Evolutionary conservation across 1,140 invertebrate genomes (phyloP), one percentile per base, ranked within the genome.

Genomic region (Panagrolaimus sp.): DNA sequence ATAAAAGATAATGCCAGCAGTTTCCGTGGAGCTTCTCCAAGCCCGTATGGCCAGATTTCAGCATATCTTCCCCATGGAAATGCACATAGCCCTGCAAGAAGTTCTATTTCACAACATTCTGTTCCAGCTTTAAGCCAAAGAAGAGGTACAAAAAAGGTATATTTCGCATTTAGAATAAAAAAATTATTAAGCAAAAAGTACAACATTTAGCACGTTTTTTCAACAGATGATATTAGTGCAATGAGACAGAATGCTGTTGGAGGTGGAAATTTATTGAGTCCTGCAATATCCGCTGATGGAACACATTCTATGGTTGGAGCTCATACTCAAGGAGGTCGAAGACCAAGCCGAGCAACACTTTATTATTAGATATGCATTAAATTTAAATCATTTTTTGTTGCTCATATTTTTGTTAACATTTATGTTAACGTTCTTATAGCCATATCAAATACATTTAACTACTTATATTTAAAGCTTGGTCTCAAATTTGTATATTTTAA

Each of bases 301-400:
- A 46, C 44, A 65, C 38, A 44, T 65, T 24, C 68, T 8, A 32
- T 17, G 58, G 58, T 64, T 48, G 68, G 68, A 14, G 64, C 15
- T 8, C 14, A 69, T 17, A 44, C 68, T 14, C 68, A 67, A 45
- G 55, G 38, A n/a, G 43, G 68, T 21, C 52, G 68, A 66, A 24
- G 43, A 21, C 46, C 68, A 0, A 69, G 58, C 52, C 15, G 68
- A 67, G 46, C 68, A 38, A 69, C 68, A 43, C 44, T 69, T 10
- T 69, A 69, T 45, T 69, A 69, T 38, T 69, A 68, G 17, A 8
- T 2, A n/a, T 21, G 0, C 17, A 26, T 12, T 21, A n/a, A 58
- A 6, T 4, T 48, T 58, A 26, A n/a, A 58, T 21, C 21, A 1
- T 26, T 58, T 58, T 58, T 58, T 21, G 52, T 58, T 28, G 52